Base-by-base conservation (phyloP, 2,797 vertebrate species). In the Bryconaethiops microstoma region DNA sequence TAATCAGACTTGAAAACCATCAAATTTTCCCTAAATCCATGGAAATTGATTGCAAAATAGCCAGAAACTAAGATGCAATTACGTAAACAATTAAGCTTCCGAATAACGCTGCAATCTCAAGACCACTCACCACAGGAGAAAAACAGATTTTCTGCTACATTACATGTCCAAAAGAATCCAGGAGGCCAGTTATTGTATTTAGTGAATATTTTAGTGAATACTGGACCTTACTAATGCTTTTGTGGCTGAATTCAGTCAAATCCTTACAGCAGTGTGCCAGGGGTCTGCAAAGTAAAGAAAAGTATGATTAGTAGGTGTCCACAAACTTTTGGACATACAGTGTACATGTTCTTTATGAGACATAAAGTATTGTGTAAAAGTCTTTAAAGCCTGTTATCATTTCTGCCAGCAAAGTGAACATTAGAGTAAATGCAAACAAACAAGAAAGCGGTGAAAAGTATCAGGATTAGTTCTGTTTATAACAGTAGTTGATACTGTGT, bases 1-100 rank as follows among this genome's bases (percentile, higher is more conserved):
- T 35, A 17, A 60, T 62, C 12, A 52, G 72, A 59, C 77, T 69
- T 35, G 7, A 21, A 71, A 73, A 68, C 71, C 64, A n/a, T 67
- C 39, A 48, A 64, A 25, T 39, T 52, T 57, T 14, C 19, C 7
- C 21, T 8, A 19, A 77, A 29, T 48, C 57, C 45, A 40, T 39
- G 60, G 19, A 62, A 54, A 5, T 8, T 8, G 62, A 81, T 76
- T 14, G 62, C 48, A 45, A 57, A 50, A 65, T 69, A 23, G 64
- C 50, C 6, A 68, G 17, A 40, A 42, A 19, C 55, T 50, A 4
- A 13, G 17, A 12, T 42, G 39, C 19, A 48, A 13, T 69, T n/a
- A 69, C 42, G 3, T 6, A 3, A 68, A 10, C 25, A 5, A 21
- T 13, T 10, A 13, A 29, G 5, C 29, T 63, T 3, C 60, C 29